Base-by-base conservation (phyloP, 2,888 invertebrate genomes). In the Eulithis prunata region DNA sequence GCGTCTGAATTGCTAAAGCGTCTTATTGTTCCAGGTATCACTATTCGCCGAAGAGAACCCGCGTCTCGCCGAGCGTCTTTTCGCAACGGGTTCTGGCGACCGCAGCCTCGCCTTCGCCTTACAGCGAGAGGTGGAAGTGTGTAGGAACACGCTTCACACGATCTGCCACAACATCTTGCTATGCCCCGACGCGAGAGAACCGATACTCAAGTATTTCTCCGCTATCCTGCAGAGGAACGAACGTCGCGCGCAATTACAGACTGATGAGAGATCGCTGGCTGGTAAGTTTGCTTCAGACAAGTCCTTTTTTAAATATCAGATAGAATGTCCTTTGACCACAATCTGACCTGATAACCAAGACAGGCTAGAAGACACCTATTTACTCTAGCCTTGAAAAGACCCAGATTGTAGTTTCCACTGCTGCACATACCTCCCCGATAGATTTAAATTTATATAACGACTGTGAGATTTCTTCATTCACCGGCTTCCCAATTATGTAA, bases 11-110 rank as follows among this genome's bases (percentile, higher is more conserved):
- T 45, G 4, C 3, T 45, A 3, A 13, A 46, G 4, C 6, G 2
- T n/a, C 11, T 0, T 28, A 14, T 21, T 21, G 5, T 36, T 49
- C 11, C 79, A 93, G 92, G 88, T 91, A 78, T 98, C 99, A 0
- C 95, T 98, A 2, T 98, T 99, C 86, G 98, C 97, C 46, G 99
- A 99, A 82, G 99, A 99, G 85, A 97, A 97, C 84, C 97, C 97
- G 0, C 95, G 97, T 73, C 95, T 98, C n/a, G 97, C 97, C 0
- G 97, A 97, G 77, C 96, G 93, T 1, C 78, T 94, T 64, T 94
- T 90, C 88, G 90, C 93, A 45, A 94, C 94, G 1, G 95, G 94
- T 68, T 89, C 94, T 0, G 86, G 94, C 43, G 96, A 96, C 81
- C 95, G 95, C 71, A 94, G 95, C 68, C 91, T 96, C 60, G 95